Evolutionary conservation across 1,140 invertebrate genomes (phyloP), one percentile per base, ranked within the genome.

Genomic region (Macrotrachela quadricornifera): DNA sequence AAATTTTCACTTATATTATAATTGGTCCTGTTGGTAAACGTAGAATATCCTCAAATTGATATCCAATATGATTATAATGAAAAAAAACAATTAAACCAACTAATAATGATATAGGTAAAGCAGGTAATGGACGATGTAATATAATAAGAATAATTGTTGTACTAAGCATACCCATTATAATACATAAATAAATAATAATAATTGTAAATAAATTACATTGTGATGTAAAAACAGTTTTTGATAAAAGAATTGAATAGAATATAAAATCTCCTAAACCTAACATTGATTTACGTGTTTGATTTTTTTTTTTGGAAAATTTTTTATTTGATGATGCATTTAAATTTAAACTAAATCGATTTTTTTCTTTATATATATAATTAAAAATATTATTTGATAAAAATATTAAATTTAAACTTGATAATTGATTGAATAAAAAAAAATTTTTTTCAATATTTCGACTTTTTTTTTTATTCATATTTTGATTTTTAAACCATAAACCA

Each of bases 51-150:
- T 2, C 21, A 30, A 30, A 30, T 4, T 30, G 21, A 30, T 30
- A 4, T 30, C 21, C 21, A 30, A 30, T 30, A 30, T 30, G 21
- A 30, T 30, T 30, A 30, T 30, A 30, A 30, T 30, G 21, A 71
- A 96, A 96, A 69, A 94, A 96, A 72, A 96, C 95, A 55, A 94
- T 82, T 39, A 99, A 75, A 44, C 91, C 92, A 73, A 96, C 95
- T 11, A 85, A 83, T 43, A 97, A 95, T 0, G 91, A 96, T 57
- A 97, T 96, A 1, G 92, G 92, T 41, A 97, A 73, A 17, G 92
- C 92, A 13, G 92, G 92, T 21, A 99, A 71, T 16, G 92, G 90
- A 68, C 94, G 95, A 62, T 85, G 84, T 71, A 91, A 86, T 52
- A 96, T 87, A 14, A 90, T 90, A 58, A 97, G 70, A 45, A 97